Evolutionary conservation across 2,797 vertebrate genomes (phyloP), one percentile per base, ranked within the genome.

Genomic region (Uromys caudimaculatus): DNA sequence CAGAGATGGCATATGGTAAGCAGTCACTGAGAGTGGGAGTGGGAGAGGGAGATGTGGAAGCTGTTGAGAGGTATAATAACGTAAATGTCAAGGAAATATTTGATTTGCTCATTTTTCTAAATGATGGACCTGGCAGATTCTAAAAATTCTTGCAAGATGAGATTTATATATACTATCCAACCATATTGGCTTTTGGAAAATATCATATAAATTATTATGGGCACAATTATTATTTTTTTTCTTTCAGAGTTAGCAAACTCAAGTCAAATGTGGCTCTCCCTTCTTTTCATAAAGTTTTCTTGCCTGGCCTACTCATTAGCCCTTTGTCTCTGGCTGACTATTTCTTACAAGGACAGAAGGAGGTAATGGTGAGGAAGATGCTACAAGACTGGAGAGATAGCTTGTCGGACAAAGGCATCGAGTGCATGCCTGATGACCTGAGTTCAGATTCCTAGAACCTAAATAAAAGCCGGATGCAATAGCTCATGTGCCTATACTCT

Each of bases 81-180:
- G 5, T 35, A 91, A 79, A 24, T 92, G 83, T 89, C 91, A 95
- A 90, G 58, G 24, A 64, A n/a, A 75, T 17, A 88, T 14, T 32
- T 73, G 47, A 75, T 73, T 93, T 94, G 21, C 11, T 54, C 19
- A 6, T 77, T 91, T 95, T 90, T 85, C 24, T 77, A 81, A 95
- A 89, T 81, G 32, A 64, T 50, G 38, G 19, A 69, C 3, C 19
- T 52, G 17, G 23, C 1, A 50, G n/a, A 38, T 16, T 85, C 78
- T 62, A 89, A 95, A 29, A 78, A 44, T 84, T 90, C 6, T 90
- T 97, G 35, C 35, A 97, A 67, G 32, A 90, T 67, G 41, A 79
- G 27, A 82, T 71, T 89, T 93, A 54, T 76, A 73, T 35, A 81
- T 19, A 58, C 21, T 52, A 60, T 86, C 73, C 35, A 79, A 50